Percentiles rank a stretch among this genome's conserved stretches.
phyloP scores from a whole-genome alignment of 1,140 invertebrate species.

The Harpegnathos saltator region DNA sequence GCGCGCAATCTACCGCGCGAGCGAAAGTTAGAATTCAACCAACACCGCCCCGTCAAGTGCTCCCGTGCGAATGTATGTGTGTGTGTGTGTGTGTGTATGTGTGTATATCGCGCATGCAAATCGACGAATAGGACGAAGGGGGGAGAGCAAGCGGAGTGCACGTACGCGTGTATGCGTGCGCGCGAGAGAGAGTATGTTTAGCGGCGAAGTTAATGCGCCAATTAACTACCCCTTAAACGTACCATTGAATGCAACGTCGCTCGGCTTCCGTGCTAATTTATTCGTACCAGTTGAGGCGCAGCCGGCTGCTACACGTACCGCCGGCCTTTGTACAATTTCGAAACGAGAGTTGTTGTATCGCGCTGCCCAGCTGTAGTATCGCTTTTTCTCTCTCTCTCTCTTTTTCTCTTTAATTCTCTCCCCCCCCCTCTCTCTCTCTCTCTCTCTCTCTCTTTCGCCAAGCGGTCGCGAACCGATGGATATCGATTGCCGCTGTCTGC shows the following conservation, averaged over 20 bases:
- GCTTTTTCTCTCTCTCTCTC: too few relatives aligned
- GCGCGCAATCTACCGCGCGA: too few relatives aligned
- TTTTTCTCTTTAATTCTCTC: too few relatives aligned
- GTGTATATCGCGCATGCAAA: not conserved
- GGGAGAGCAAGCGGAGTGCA: not conserved
- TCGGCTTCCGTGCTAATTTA: constrained; percentile 65
- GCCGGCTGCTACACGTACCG: constrained; percentile 20
- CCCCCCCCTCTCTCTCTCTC: too few relatives aligned
- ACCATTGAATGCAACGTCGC: constrained; percentile 58
- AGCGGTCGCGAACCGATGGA: constrained; percentile 8
- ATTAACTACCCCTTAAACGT: constrained; percentile 70
- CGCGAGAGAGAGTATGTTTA: constrained; percentile 27
- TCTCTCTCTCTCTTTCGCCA: too few relatives aligned
- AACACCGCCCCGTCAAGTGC: too few relatives aligned
- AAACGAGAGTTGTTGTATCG: constrained; percentile 19
- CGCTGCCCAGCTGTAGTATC: not conserved
- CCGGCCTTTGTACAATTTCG: constrained; percentile 46
- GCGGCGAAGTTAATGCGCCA: constrained; percentile 66
- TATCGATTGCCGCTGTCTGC: constrained; percentile 21
- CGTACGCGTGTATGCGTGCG: not conserved
- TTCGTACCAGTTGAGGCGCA: constrained; percentile 58
- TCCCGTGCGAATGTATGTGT: too few relatives aligned
- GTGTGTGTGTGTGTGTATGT: too few relatives aligned
- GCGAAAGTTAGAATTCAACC: too few relatives aligned
- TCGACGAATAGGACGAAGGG: not conserved